phyloP scores from a whole-genome alignment of 2,888 invertebrate species.

The Rotaria magnacalcarata region DNA sequence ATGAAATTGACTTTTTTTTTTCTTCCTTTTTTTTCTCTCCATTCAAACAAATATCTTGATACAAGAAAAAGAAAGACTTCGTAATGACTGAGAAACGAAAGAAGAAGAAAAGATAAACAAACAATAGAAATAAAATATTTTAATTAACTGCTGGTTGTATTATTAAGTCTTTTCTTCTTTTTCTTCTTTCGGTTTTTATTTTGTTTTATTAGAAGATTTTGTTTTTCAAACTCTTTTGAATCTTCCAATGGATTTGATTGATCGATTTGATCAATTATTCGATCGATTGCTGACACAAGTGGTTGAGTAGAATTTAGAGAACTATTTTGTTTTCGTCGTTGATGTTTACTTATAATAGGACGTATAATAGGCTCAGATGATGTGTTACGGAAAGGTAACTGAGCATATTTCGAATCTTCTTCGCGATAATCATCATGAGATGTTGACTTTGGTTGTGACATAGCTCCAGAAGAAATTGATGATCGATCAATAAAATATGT shows the following conservation, averaged over 20 bases:
- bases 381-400: background rate
- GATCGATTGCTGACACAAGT: constrained; percentile 7
- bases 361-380: background rate
- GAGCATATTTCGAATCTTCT: constrained; percentile 12
- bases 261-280: background rate
- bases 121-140: no score
- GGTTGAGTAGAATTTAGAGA: background rate
- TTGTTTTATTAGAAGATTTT: constrained; percentile 3
- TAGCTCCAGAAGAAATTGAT: background rate
- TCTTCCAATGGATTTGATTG: background rate
- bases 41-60: constrained; percentile 17
- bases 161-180: background rate
- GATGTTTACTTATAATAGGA: background rate
- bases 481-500: background rate
- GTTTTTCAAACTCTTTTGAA: background rate
- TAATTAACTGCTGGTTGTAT: no score
- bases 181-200: background rate
- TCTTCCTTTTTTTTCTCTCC: background rate
- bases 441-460: background rate
- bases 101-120: no score
- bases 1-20: background rate
- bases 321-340: background rate
- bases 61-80: background rate
- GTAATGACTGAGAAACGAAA: no score
- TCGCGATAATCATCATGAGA: background rate